Base-by-base conservation (phyloP, 2,888 invertebrate genomes). In the Hemicrepidius hirtus region DNA sequence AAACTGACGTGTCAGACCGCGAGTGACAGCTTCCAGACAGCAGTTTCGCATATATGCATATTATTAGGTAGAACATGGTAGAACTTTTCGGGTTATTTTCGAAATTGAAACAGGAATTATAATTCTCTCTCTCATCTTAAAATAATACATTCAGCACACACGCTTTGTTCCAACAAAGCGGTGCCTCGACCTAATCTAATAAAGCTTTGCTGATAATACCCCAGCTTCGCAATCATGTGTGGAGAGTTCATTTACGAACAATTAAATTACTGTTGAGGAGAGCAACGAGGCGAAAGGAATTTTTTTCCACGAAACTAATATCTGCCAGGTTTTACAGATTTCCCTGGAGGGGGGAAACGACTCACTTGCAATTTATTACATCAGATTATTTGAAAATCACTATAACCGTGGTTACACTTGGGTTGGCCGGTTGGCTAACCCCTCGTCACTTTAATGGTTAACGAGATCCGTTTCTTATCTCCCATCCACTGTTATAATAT, bases 91-190 rank as follows among this genome's bases (percentile, higher is more conserved):
- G 16, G 20, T 20, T 18, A 46, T 4, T 46, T 46, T 9, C 10
- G 20, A 18, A 46, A 18, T 46, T 46, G 46, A 46, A 18, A 20
- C 46, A 46, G 6, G 6, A 20, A 5, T 18, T 20, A 20, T 20
- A 46, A 46, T 46, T 46, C 16, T n/a, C 41, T n/a, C 41, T 41
- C 41, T 9, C 20, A 16, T 20, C 20, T 9, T 20, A 9, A 6
- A 46, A 46, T 46, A 20, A 46, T 46, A 16, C 20, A 46, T 46
- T 46, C 46, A n/a, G n/a, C 7, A 7, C 46, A 46, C 46, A 46
- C 13, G 46, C 46, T 46, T 46, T 18, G 4, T 10, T 20, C 9
- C 9, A 46, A 20, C 46, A 46, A 46, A 46, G 46, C 46, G 13
- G 20, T 46, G 46, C 20, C 10, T 20, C 46, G 46, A 6, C 46